phyloP scores from a whole-genome alignment of 2,888 invertebrate genomes.

The Deilephila porcellus region DNA sequence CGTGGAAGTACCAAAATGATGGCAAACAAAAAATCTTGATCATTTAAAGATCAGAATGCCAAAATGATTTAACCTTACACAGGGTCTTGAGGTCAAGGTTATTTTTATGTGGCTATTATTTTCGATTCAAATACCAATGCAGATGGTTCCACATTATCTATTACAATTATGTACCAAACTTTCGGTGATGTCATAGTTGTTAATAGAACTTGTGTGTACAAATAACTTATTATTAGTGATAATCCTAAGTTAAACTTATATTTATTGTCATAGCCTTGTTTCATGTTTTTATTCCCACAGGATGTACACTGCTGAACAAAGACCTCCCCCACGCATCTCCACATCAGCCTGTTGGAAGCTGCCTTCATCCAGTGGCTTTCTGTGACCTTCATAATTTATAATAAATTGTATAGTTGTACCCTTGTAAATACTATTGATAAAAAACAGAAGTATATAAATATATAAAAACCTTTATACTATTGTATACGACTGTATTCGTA shows the following conservation, averaged over 20 bases:
- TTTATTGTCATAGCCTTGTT: no score
- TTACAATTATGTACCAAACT: neutral
- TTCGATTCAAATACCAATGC: neutral
- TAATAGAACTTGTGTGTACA: neutral
- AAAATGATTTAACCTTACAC: neutral
- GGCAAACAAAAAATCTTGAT: neutral
- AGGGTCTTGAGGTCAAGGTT: neutral
- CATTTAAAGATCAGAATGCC: neutral
- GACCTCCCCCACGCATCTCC: no score
- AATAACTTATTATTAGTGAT: no score
- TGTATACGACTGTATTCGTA: constrained; percentile 20
- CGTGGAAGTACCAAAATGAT: neutral
- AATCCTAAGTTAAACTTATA: no score
- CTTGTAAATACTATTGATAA: no score
- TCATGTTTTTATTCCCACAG: no score
- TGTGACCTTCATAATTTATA: no score
- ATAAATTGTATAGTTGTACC: no score
- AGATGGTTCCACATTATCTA: neutral
- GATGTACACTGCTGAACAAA: no score
- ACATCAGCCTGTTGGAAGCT: no score
- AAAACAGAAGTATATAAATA: neutral
- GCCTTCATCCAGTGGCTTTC: no score
- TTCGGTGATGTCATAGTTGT: neutral
- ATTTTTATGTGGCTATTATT: neutral
- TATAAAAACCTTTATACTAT: neutral